A percentile compares a stretch with the other conserved stretches of the same genome.
phyloP scores from a whole-genome alignment of 1,140 invertebrate genomes.

The Nasonia giraulti region DNA sequence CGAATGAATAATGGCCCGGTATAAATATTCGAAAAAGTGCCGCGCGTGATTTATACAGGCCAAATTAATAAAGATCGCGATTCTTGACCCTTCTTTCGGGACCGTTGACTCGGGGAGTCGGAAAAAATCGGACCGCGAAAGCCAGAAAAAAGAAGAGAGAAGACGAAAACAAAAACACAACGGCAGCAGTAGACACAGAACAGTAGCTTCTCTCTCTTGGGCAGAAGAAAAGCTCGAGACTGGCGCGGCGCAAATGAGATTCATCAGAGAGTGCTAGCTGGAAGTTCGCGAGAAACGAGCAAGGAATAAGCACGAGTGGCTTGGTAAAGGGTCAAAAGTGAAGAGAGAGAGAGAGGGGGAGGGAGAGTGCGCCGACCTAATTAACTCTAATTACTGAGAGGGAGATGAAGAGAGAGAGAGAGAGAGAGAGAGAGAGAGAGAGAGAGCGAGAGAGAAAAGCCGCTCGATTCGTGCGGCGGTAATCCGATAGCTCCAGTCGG shows the following conservation, averaged over 20 bases:
- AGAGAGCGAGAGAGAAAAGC: neutral
- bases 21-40: neutral
- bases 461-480: neutral
- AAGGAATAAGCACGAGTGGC: neutral
- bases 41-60: neutral
- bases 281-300: conserved; percentile 6
- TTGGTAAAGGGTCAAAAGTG: neutral
- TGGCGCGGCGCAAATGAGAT: neutral
- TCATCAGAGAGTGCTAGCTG: neutral
- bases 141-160: neutral
- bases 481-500: neutral
- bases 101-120: neutral
- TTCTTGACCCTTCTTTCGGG: neutral
- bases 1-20: neutral
- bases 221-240: neutral
- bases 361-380: conserved; percentile 30
- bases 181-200: neutral
- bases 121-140: neutral
- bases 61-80: neutral
- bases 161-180: too few relatives aligned
- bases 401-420: neutral
- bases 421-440: neutral
- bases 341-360: neutral
- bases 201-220: neutral
- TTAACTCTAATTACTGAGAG: conserved; percentile 47